Conservation (phyloP, 2,888 invertebrate species). For the Amblyteles armatorius region DNA sequence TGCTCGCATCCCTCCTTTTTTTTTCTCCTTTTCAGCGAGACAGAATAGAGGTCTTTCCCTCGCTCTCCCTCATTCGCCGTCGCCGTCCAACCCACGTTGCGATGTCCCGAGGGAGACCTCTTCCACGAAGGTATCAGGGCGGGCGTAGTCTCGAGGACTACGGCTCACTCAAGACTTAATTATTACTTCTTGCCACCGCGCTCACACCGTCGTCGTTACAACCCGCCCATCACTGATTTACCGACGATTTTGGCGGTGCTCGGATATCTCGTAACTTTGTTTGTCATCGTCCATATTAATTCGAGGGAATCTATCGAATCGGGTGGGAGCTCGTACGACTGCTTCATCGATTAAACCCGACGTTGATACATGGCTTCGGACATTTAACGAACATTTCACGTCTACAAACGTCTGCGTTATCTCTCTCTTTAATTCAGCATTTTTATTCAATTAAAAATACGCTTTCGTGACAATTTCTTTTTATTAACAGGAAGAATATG, state of each 20-base stretch:
- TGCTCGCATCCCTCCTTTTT: background rate
- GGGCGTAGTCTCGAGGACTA: background rate
- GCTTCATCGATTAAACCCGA: background rate
- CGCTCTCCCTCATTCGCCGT: slow-evolving; percentile 17
- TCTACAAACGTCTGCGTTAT: too few species aligned
- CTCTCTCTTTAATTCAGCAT: too few species aligned
- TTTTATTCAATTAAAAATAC: too few species aligned
- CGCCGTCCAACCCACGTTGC: slow-evolving; percentile 10
- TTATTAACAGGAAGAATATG: too few species aligned
- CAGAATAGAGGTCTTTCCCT: slow-evolving; percentile 6
- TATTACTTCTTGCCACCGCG: slow-evolving; percentile 28
- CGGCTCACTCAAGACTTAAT: slow-evolving; percentile 31
- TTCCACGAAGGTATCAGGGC: background rate
- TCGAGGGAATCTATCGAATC: background rate
- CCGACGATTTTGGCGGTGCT: background rate
- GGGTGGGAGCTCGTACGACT: background rate
- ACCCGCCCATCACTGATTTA: slow-evolving; percentile 14
- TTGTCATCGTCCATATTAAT: background rate
- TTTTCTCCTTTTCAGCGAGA: slow-evolving; percentile 11
- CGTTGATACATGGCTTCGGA: too few species aligned
- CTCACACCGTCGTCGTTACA: slow-evolving; percentile 5
- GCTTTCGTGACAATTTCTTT: too few species aligned
- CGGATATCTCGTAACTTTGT: background rate
- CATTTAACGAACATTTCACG: too few species aligned
- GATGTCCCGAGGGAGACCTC: slow-evolving; percentile 6